Evolutionary conservation across 2,113 vertebrate genomes (phyloP), one percentile per base, ranked within the genome.

Genomic region (Eurystomus gularis): DNA sequence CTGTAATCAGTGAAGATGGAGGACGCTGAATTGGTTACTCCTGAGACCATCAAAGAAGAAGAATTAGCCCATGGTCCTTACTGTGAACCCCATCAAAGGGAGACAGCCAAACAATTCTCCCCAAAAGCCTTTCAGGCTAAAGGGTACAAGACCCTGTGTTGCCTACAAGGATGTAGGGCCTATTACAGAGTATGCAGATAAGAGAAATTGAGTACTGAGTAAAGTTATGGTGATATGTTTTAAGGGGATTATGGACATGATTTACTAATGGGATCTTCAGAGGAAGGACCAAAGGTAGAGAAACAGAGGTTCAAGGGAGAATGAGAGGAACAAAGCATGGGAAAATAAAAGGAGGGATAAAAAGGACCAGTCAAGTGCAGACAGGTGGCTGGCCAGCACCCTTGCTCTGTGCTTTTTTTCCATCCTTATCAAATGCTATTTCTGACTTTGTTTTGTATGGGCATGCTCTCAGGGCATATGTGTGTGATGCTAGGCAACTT

Each of bases 111-210:
- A 61, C 5, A 42, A 60, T 60, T 72, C 6, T 48, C 4, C 14
- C 10, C 23, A 4, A 8, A 54, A 69, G 1, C 1, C 0, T 69
- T 80, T 72, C 24, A 60, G 29, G 10, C 10, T 42, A 17, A 76
- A 77, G 5, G 1, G 13, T 81, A 14, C 13, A 33, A 39, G 9
- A 24, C 2, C 5, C 33, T 82, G 11, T 42, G 13, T 71, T 48
- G 10, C 12, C 31, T 60, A 12, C 10, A 33, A 12, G 6, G 10
- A 8, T 31, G 26, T 18, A 64, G 35, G 4, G 42, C 17, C 3
- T 55, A 0, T 28, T 13, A 46, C 0, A 17, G 15, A 7, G 2
- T 10, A 20, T 44, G 33, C 2, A 0, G 26, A 24, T 23, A 71
- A 64, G 6, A 31, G 10, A 83, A 25, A 1, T 25, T 40, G 24